A percentile compares a stretch with the other conserved stretches of the same genome.
These are phyloP conservation scores for Stramonita haemastoma DNA, from an alignment of 2,888 invertebrate species.

Conservation along the genomic window DNA sequence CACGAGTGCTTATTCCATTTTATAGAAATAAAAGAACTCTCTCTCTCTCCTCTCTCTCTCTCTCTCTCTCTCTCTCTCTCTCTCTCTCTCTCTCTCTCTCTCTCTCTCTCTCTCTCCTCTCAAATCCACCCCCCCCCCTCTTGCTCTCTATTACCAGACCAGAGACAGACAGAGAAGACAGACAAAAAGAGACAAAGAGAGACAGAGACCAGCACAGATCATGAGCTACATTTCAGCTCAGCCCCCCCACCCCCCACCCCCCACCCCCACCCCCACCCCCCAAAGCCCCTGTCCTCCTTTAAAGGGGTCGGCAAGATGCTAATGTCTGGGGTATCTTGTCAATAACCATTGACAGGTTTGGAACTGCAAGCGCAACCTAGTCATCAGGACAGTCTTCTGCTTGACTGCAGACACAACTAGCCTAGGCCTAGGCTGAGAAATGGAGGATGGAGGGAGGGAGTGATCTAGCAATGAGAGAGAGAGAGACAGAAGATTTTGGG, in stretches of 20 bases:
- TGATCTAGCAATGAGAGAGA: too few species aligned
- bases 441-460: too few species aligned
- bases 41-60: not conserved
- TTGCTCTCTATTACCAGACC: not conserved
- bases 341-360: constrained; percentile 13
- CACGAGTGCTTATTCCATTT: too few species aligned
- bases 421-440: too few species aligned
- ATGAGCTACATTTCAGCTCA: too few species aligned
- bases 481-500: not conserved
- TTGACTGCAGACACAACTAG: not conserved
- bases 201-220: too few species aligned
- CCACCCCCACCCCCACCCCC: not conserved
- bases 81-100: not conserved
- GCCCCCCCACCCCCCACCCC: not conserved
- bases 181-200: too few species aligned
- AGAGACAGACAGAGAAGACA: too few species aligned
- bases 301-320: not conserved
- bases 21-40: too few species aligned
- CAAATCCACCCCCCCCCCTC: not conserved
- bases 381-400: constrained; percentile 7
- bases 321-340: constrained; percentile 13
- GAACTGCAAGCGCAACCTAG: not conserved
- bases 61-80: not conserved
- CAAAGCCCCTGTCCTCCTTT: not conserved
- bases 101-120: not conserved